These are phyloP conservation scores for Acomys russatus DNA, from an alignment of 2,797 vertebrate species.

Conservation along the genomic window DNA sequence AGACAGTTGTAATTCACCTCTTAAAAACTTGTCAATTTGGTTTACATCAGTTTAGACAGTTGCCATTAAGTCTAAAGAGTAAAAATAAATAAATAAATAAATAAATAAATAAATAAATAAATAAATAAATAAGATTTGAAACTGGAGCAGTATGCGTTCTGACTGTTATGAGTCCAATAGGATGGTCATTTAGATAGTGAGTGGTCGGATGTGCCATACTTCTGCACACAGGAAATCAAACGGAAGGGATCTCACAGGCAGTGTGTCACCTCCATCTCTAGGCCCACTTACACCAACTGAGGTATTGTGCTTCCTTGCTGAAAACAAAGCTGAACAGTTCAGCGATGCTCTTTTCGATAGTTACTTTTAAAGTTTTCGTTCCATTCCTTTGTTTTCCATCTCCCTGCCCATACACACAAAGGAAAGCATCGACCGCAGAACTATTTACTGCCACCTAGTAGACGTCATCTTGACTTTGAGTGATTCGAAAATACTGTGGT, in stretches of 20 bases:
- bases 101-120: no score
- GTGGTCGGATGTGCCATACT: not conserved
- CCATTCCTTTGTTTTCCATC: constrained; percentile 21
- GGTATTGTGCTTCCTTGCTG: not conserved
- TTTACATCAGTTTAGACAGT: constrained; percentile 12
- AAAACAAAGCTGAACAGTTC: constrained; percentile 20
- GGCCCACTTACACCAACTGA: not conserved
- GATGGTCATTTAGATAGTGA: not conserved
- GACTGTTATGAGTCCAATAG: constrained; percentile 18
- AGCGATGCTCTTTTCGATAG: not conserved
- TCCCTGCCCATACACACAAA: not conserved
- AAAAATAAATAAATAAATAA: no score
- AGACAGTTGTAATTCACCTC: constrained; percentile 10
- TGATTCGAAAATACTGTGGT: not conserved
- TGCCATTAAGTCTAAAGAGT: constrained; percentile 23
- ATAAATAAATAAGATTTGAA: not conserved
- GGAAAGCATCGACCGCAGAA: not conserved
- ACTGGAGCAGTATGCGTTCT: not conserved
- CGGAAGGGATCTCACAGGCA: not conserved
- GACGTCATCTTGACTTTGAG: not conserved
- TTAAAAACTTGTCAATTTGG: constrained; percentile 44
- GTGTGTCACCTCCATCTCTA: not conserved
- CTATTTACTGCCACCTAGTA: not conserved
- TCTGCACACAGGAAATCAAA: not conserved
- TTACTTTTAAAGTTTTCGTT: not conserved